A percentile compares a stretch with the other conserved stretches of the same genome.
Evolutionary conservation across 2,797 vertebrate species (phyloP).

Genomic region (Enteromius treurensis): DNA sequence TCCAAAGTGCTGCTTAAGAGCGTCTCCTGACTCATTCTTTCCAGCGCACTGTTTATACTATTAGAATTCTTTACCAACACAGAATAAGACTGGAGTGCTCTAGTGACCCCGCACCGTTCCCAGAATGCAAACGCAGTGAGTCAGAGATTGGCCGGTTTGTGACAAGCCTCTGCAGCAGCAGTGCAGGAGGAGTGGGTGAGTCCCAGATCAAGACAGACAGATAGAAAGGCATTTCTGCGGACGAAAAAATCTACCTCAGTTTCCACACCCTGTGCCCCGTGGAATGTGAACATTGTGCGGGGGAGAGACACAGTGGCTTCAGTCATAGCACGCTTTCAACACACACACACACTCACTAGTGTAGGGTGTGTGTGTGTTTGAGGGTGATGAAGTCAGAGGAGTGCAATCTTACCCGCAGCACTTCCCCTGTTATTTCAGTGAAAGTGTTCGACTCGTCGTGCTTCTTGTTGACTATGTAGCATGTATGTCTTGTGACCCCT

Average conservation of each 20-base stretch:
- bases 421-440: slow-evolving; percentile 28
- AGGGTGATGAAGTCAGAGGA: slow-evolving; percentile 35
- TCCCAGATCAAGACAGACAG: slow-evolving; percentile 20
- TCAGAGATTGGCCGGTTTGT: slow-evolving; percentile 46
- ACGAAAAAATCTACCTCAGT: slow-evolving; percentile 34
- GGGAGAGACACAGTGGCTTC: slow-evolving; percentile 44
- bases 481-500: not conserved
- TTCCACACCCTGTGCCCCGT: slow-evolving; percentile 48
- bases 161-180: slow-evolving; percentile 42
- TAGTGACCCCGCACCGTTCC: slow-evolving; percentile 43
- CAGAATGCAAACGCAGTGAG: slow-evolving; percentile 52
- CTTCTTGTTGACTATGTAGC: slow-evolving; percentile 22
- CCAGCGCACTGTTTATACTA: slow-evolving; percentile 50
- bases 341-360: slow-evolving; percentile 20
- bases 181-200: slow-evolving; percentile 15
- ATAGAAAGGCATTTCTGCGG: slow-evolving; percentile 20
- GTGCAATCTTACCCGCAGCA: slow-evolving; percentile 33
- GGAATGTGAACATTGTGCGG: slow-evolving; percentile 48
- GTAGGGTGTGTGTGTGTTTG: slow-evolving; percentile 33
- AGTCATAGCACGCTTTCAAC: slow-evolving; percentile 39
- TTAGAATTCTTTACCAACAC: slow-evolving; percentile 47
- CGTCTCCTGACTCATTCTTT: slow-evolving; percentile 53
- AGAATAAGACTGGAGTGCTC: slow-evolving; percentile 47
- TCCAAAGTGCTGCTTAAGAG: slow-evolving; percentile 37
- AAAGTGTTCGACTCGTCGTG: slow-evolving; percentile 4